Conservation (phyloP, 2,888 invertebrate genomes). For the Mesochorus sp. region DNA sequence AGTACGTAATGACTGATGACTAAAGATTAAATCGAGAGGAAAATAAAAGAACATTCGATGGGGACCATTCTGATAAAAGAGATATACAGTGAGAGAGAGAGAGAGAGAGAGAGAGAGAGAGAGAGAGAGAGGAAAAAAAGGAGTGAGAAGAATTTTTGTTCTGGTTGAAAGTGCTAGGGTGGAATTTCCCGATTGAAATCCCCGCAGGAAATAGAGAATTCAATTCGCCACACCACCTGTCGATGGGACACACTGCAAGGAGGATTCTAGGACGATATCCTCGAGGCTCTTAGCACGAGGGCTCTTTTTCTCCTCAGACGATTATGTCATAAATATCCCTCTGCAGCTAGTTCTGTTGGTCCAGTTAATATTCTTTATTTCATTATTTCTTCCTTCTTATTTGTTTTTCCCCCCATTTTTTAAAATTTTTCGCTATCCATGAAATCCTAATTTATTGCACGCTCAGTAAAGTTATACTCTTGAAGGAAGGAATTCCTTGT, state of each 20-base stretch:
- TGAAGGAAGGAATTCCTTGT: neutral
- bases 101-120: neutral
- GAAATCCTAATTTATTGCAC: slow-evolving; percentile 35
- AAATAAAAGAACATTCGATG: neutral
- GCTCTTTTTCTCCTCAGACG: neutral
- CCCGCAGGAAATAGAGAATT: slow-evolving; percentile 55
- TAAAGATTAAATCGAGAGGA: neutral
- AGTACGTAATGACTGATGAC: too few relatives aligned
- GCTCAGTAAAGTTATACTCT: slow-evolving; percentile 6
- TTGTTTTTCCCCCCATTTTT: neutral
- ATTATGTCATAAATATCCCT: slow-evolving; percentile 10
- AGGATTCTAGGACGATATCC: neutral
- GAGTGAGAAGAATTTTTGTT: slow-evolving; percentile 55
- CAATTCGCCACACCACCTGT: slow-evolving; percentile 48
- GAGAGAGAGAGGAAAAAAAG: slow-evolving; percentile 3
- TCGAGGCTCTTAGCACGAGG: neutral
- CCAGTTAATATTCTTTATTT: neutral
- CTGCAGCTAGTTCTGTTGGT: neutral
- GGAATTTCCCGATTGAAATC: slow-evolving; percentile 68
- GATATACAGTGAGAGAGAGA: neutral
- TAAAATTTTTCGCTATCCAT: neutral
- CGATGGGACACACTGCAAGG: slow-evolving; percentile 2
- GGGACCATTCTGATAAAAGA: neutral
- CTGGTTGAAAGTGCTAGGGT: slow-evolving; percentile 8
- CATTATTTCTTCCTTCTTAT: neutral